A percentile compares a stretch with the other conserved stretches of the same genome.
Conservation (phyloP, 2,797 vertebrate species). For the Paguma larvata region DNA sequence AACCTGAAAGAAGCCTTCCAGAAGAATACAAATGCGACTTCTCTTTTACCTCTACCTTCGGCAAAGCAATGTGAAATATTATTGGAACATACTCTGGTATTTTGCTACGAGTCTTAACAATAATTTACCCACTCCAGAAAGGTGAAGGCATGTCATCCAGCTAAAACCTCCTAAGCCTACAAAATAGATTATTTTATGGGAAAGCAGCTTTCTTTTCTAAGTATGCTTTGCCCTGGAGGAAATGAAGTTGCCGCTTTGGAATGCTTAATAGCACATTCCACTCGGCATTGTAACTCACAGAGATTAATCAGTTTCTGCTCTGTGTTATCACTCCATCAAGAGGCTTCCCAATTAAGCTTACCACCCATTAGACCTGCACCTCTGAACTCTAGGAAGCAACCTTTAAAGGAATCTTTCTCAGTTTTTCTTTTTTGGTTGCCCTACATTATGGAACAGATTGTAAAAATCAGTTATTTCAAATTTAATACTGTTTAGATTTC, state of each 20-base stretch:
- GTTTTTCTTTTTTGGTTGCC: background rate
- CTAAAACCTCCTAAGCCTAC: background rate
- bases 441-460: slow-evolving; percentile 10
- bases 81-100: background rate
- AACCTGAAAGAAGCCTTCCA: background rate
- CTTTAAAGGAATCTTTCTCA: background rate
- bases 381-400: background rate
- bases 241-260: background rate
- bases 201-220: background rate
- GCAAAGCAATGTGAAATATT: background rate
- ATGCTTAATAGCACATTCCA: slow-evolving; percentile 21
- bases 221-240: background rate
- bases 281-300: background rate
- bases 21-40: background rate
- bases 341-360: slow-evolving; percentile 52
- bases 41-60: background rate
- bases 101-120: background rate
- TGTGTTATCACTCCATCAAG: slow-evolving; percentile 66
- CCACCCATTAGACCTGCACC: slow-evolving; percentile 33
- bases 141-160: background rate
- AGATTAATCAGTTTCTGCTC: slow-evolving; percentile 35
- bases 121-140: background rate
- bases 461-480: background rate
- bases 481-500: background rate
- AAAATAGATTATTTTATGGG: background rate